These are phyloP conservation scores for Brachyhypopomus occidentalis DNA, from an alignment of 2,113 vertebrate species.

Conservation along the genomic window DNA sequence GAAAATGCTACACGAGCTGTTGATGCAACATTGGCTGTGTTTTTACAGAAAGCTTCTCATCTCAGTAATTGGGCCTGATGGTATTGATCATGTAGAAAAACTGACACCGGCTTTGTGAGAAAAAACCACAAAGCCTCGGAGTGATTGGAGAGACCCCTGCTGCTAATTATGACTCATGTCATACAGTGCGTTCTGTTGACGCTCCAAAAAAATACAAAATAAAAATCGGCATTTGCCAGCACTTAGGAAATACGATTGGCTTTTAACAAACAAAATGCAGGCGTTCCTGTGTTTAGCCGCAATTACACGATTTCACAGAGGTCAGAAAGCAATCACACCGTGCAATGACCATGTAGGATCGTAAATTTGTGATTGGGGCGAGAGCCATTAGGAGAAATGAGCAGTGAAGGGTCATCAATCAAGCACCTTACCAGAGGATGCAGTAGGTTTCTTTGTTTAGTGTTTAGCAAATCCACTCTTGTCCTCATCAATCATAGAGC, in stretches of 20 bases:
- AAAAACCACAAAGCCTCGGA: conserved; percentile 42
- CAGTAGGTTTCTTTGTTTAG: conserved; percentile 66
- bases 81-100: conserved; percentile 50
- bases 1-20: conserved; percentile 9
- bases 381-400: conserved; percentile 55
- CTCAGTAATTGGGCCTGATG: conserved; percentile 43
- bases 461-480: conserved; percentile 65
- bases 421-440: conserved; percentile 71
- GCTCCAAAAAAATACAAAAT: conserved; percentile 53
- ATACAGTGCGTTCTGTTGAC: conserved; percentile 45
- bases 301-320: conserved; percentile 39
- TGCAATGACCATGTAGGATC: conserved; percentile 38
- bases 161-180: conserved; percentile 58
- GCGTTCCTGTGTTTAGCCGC: conserved; percentile 30
- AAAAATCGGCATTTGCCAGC: conserved; percentile 45
- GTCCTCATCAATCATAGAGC: conserved; percentile 75
- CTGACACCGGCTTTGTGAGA: conserved; percentile 40
- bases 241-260: conserved; percentile 47
- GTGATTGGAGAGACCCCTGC: conserved; percentile 42
- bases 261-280: conserved; percentile 28
- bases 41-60: conserved; percentile 31
- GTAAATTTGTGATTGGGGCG: conserved; percentile 50
- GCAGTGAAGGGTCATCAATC: conserved; percentile 61
- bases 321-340: conserved; percentile 44
- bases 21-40: conserved; percentile 1